phyloP scores from a whole-genome alignment of 2,797 vertebrate genomes.

The Chrysocyon brachyurus region DNA sequence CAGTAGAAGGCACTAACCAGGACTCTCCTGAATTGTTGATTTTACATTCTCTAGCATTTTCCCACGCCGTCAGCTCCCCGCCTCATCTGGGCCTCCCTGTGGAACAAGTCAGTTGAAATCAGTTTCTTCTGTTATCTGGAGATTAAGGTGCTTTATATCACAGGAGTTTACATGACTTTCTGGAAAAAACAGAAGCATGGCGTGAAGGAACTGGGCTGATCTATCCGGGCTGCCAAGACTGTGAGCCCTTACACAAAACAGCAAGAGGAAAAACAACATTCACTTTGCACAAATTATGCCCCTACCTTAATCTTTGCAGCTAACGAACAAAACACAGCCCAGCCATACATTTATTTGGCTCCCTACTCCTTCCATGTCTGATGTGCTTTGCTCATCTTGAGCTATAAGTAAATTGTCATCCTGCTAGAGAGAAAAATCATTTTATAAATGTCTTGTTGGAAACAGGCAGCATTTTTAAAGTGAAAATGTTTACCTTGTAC shows the following conservation, averaged over 20 bases:
- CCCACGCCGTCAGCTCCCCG: rapidly evolving
- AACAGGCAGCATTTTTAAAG: neutral
- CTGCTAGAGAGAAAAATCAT: neutral
- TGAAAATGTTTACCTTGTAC: neutral
- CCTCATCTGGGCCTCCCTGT: neutral
- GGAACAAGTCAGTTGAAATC: too few species aligned
- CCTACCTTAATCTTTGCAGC: neutral
- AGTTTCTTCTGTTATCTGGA: neutral
- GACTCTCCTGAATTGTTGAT: too few species aligned
- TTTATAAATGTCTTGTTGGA: neutral
- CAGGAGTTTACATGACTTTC: neutral
- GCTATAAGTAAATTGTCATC: neutral
- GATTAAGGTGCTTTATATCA: neutral
- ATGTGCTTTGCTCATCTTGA: neutral
- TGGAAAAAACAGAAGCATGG: neutral
- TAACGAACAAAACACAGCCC: neutral
- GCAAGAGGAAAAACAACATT: neutral
- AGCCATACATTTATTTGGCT: neutral
- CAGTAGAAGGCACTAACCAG: neutral
- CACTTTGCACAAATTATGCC: neutral
- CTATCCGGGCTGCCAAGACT: neutral
- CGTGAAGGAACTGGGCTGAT: neutral
- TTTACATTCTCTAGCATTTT: neutral
- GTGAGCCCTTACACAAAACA: neutral
- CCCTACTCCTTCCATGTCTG: neutral